Evolutionary conservation across 2,888 invertebrate genomes (phyloP).

Genomic region (Oegoconia quadripuncta): DNA sequence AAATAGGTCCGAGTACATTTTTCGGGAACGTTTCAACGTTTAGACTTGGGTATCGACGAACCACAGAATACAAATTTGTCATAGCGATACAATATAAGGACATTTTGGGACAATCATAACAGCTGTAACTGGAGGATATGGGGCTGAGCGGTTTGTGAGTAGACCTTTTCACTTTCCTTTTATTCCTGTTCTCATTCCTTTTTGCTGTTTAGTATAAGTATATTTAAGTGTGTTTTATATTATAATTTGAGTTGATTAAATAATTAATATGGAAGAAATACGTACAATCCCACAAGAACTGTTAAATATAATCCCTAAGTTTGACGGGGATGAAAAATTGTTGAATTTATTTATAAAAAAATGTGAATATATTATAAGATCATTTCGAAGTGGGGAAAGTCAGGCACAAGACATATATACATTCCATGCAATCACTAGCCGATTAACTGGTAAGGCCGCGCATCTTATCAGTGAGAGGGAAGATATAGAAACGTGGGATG

Average conservation of each 20-base stretch:
- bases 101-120: not conserved
- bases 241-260: not conserved
- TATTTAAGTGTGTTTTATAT: not conserved
- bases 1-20: not conserved
- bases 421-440: constrained; percentile 3
- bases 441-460: constrained; percentile 1
- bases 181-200: not conserved
- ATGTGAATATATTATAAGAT: constrained; percentile 1
- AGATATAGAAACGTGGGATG: constrained; percentile 7
- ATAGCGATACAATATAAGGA: too few species aligned
- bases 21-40: not conserved
- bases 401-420: not conserved
- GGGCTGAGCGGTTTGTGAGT: not conserved
- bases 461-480: constrained; percentile 3
- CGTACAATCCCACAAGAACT: constrained; percentile 1
- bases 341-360: constrained; percentile 2
- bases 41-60: not conserved
- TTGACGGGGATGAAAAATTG: constrained; percentile 3
- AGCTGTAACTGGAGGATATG: constrained; percentile 1
- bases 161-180: constrained; percentile 1
- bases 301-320: constrained; percentile 1
- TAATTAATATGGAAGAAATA: not conserved
- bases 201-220: not conserved
- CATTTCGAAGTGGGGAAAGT: not conserved
- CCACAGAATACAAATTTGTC: too few species aligned